A percentile compares a stretch with the other conserved stretches of the same genome.
Conservation (phyloP, 2,888 invertebrate genomes). For the Salticus scenicus region DNA sequence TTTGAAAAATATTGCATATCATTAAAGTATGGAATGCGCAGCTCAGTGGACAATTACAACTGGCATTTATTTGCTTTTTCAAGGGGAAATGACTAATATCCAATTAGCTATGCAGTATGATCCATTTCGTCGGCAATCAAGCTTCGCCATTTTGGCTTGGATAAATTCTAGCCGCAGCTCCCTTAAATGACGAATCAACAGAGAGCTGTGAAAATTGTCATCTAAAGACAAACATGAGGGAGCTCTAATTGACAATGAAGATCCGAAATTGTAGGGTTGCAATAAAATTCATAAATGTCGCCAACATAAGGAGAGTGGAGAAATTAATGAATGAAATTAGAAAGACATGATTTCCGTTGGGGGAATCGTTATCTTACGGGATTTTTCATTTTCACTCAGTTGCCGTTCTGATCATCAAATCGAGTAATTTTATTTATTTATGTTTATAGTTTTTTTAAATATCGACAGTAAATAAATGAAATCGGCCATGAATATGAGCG, state of each 20-base stretch:
- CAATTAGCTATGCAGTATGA: constrained; percentile 43
- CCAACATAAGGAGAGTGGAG: neutral
- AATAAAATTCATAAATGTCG: constrained; percentile 26
- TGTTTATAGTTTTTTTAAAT: no score
- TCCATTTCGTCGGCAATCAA: constrained; percentile 32
- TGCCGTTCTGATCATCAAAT: no score
- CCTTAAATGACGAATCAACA: constrained; percentile 55
- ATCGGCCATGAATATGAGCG: no score
- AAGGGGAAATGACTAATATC: constrained; percentile 15
- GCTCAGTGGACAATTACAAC: constrained; percentile 28
- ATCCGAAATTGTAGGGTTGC: constrained; percentile 29
- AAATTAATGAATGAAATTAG: no score
- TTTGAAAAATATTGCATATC: neutral
- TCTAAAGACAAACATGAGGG: constrained; percentile 41
- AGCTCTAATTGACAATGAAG: constrained; percentile 42
- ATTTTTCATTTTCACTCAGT: no score
- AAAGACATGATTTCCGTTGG: no score
- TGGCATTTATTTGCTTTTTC: constrained; percentile 16
- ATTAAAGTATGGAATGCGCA: neutral
- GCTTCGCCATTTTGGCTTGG: constrained; percentile 3
- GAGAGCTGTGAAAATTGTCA: constrained; percentile 41
- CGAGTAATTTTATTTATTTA: no score
- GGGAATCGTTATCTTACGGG: no score
- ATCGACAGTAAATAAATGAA: no score
- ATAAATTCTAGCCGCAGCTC: constrained; percentile 5